Conservation (phyloP, 2,888 invertebrate species). For the Orthosia gothica region DNA sequence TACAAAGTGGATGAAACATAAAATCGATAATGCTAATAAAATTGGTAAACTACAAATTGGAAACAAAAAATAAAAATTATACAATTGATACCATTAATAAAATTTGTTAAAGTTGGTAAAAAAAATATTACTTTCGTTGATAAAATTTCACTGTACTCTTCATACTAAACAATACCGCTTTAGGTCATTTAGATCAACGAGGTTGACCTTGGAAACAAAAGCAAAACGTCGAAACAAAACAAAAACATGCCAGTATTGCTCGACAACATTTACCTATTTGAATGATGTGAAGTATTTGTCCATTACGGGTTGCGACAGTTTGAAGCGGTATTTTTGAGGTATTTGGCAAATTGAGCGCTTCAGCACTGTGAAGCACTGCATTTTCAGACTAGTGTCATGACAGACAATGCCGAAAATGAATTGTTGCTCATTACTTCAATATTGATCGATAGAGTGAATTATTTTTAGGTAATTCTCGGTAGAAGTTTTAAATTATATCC, state of each 20-base stretch:
- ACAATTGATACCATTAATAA: no score
- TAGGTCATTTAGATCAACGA: no score
- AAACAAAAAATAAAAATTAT: no score
- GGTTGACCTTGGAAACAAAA: background rate
- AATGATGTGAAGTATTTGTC: slow-evolving; percentile 25
- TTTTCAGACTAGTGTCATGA: slow-evolving; percentile 9
- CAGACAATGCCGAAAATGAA: slow-evolving; percentile 10
- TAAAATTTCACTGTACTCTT: no score
- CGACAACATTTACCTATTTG: slow-evolving; percentile 6
- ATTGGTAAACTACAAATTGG: no score
- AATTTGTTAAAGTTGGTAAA: no score
- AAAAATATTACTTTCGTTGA: no score
- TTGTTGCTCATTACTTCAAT: background rate
- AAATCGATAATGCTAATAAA: no score
- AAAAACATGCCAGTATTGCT: background rate
- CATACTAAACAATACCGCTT: no score
- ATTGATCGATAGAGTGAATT: background rate
- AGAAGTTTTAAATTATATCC: slow-evolving; percentile 3
- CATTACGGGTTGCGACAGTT: slow-evolving; percentile 25
- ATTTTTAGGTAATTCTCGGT: background rate
- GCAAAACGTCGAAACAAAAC: background rate
- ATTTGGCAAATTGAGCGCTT: slow-evolving; percentile 45
- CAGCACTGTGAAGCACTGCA: slow-evolving; percentile 25
- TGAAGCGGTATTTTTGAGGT: slow-evolving; percentile 30
- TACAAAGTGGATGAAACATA: no score